Conservation (phyloP, 2,113 vertebrate species). For the Galemys pyrenaicus region DNA sequence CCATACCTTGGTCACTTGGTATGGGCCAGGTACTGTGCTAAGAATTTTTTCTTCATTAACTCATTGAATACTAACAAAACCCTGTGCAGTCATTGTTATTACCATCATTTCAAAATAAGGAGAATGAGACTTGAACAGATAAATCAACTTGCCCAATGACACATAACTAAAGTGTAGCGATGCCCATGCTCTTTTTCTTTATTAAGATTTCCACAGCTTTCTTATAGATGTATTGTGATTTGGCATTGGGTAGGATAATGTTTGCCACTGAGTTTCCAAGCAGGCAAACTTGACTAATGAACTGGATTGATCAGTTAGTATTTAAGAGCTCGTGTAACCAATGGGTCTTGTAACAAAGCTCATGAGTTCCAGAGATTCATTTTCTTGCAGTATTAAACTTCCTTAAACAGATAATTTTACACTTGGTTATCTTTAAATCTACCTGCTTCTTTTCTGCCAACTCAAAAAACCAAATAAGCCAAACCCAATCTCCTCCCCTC, state of each 20-base stretch:
- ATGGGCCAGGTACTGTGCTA: not conserved
- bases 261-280: not conserved
- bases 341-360: not conserved
- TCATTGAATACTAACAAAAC: conserved; percentile 2
- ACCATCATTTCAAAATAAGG: not conserved
- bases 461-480: not conserved
- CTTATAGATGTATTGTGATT: not conserved
- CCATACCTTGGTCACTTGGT: not conserved
- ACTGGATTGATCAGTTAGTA: not conserved
- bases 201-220: not conserved
- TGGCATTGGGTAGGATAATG: not conserved
- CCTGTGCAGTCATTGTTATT: not conserved
- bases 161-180: not conserved
- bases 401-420: not conserved
- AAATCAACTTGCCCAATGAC: conserved; percentile 3
- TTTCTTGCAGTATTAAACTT: not conserved
- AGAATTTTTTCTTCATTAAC: conserved; percentile 44
- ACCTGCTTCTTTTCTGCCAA: not conserved
- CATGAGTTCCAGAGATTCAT: not conserved
- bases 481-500: not conserved
- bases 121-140: not conserved
- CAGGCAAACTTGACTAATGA: not conserved
- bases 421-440: not conserved
- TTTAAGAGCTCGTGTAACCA: not conserved
- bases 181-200: not conserved